These are phyloP conservation scores for Dynastes hyllus DNA, from an alignment of 2,888 invertebrate species.

Conservation along the genomic window DNA sequence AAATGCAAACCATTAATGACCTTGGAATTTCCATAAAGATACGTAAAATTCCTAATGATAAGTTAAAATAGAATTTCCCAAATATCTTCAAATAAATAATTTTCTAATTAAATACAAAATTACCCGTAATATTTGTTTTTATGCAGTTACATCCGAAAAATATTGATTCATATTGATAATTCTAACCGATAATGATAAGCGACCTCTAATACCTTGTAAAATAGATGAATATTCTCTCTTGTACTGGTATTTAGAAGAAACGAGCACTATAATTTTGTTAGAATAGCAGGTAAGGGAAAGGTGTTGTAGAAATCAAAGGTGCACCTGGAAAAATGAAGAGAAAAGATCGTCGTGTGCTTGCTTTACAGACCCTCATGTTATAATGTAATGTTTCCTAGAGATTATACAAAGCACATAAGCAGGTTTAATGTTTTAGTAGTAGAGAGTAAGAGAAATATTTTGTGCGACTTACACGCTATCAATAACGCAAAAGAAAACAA, in stretches of 20 bases:
- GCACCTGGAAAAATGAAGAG: slow-evolving; percentile 18
- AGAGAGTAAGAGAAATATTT: background rate
- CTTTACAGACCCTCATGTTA: slow-evolving; percentile 5
- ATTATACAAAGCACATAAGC: background rate
- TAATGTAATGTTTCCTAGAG: background rate
- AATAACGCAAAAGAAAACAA: background rate
- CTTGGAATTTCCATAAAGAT: background rate
- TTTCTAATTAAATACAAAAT: no score
- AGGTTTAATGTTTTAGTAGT: background rate
- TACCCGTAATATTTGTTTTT: no score
- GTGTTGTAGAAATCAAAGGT: slow-evolving; percentile 19
- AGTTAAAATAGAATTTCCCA: background rate
- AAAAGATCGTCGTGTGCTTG: slow-evolving; percentile 7
- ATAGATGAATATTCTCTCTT: no score
- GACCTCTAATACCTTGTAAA: no score
- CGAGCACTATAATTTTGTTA: background rate
- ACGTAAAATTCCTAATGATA: slow-evolving; percentile 7
- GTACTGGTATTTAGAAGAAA: background rate
- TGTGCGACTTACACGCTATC: background rate
- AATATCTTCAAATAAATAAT: no score
- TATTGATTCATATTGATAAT: no score
- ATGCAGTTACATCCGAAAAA: no score
- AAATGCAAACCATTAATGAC: background rate
- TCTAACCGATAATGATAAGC: no score
- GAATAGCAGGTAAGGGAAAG: slow-evolving; percentile 28